Conservation (phyloP, 2,113 vertebrate genomes). For the Monarcha castaneiventris region DNA sequence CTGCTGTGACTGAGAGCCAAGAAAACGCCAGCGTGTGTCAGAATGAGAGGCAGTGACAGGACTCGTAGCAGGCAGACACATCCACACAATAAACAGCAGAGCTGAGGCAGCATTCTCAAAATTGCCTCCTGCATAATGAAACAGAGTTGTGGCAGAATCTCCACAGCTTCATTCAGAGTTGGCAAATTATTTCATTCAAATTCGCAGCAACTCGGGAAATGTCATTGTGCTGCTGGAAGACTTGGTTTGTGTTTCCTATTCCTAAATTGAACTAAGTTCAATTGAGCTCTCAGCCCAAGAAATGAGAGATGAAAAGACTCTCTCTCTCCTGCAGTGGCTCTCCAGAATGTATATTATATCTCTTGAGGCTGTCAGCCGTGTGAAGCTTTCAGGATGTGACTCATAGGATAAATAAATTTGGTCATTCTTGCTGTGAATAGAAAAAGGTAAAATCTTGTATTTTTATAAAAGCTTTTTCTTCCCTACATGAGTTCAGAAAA, state of each 20-base stretch:
- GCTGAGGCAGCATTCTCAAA: conserved; percentile 28
- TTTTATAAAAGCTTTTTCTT: background rate
- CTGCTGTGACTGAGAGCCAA: conserved; percentile 12
- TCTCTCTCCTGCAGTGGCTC: background rate
- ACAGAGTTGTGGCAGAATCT: background rate
- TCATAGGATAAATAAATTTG: background rate
- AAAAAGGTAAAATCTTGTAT: background rate
- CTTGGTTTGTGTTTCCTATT: background rate
- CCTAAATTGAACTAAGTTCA: background rate
- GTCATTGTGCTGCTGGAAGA: background rate
- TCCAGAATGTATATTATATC: background rate
- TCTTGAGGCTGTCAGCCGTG: background rate
- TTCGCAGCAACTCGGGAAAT: background rate
- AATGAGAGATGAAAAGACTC: background rate
- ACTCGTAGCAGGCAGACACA: background rate
- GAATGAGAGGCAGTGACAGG: background rate
- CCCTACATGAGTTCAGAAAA: background rate
- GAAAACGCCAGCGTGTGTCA: background rate
- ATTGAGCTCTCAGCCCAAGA: background rate
- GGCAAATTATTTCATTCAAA: background rate
- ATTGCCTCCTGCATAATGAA: background rate
- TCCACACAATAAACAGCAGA: background rate
- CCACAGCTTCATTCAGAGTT: background rate
- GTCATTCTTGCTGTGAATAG: conserved; percentile 23
- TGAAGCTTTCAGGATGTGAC: background rate